These are phyloP conservation scores for Girardinus metallicus DNA, from an alignment of 2,797 vertebrate genomes.

Conservation along the genomic window DNA sequence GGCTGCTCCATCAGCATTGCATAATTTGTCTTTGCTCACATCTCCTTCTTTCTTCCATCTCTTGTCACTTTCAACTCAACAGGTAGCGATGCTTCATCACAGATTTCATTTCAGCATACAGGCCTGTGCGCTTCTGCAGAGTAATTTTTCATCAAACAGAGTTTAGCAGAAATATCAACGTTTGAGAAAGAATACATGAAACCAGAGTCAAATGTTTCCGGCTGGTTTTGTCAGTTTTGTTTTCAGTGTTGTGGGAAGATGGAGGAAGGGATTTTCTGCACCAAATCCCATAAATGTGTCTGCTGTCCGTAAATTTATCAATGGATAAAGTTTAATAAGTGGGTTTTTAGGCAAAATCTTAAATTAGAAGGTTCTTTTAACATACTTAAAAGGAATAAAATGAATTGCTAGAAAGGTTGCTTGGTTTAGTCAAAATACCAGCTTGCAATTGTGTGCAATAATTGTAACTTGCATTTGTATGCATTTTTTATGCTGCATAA, in stretches of 20 bases:
- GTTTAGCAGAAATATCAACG: constrained; percentile 7
- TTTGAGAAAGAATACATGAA: neutral
- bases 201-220: constrained; percentile 8
- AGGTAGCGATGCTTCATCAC: constrained; percentile 4
- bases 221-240: neutral
- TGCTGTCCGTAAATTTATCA: neutral
- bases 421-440: neutral
- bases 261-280: neutral
- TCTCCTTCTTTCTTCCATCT: constrained; percentile 21
- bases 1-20: constrained; percentile 78
- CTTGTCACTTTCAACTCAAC: constrained; percentile 8
- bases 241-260: constrained; percentile 15
- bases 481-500: neutral
- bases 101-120: constrained; percentile 1
- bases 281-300: neutral
- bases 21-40: constrained; percentile 66
- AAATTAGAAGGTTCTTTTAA: constrained; percentile 4
- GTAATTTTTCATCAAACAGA: constrained; percentile 19
- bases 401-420: neutral
- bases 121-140: neutral
- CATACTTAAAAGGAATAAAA: neutral
- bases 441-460: neutral
- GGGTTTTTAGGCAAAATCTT: constrained; percentile 12
- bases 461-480: neutral
- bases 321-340: neutral